Conservation (phyloP, 2,113 vertebrate species). For the Trogon melanurus region DNA sequence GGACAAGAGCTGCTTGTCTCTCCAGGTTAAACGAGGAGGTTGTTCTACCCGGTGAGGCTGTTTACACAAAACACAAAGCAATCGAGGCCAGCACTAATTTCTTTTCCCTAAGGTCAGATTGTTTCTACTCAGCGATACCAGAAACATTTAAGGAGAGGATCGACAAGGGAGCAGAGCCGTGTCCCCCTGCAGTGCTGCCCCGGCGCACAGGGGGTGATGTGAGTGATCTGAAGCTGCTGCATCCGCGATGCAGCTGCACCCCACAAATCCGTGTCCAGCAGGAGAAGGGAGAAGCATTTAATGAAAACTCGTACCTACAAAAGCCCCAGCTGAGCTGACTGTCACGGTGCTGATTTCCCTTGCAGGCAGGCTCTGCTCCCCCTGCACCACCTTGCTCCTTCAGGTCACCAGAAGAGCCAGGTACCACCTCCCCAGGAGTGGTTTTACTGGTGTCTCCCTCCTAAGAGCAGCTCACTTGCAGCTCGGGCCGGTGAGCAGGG, state of each 20-base stretch:
- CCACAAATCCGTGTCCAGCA: accelerated
- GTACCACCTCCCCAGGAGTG: neutral
- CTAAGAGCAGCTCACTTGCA: accelerated
- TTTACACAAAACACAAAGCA: conserved; percentile 66
- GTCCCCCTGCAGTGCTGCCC: neutral
- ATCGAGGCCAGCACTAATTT: conserved; percentile 3
- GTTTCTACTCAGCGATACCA: conserved; percentile 28
- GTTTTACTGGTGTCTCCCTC: accelerated
- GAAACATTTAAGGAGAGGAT: conserved; percentile 15
- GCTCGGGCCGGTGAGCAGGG: neutral
- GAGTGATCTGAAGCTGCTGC: neutral
- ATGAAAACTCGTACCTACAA: neutral
- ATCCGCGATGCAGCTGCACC: neutral
- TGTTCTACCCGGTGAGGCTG: conserved; percentile 29
- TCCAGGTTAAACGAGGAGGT: neutral
- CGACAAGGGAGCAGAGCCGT: neutral
- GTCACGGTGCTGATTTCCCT: accelerated
- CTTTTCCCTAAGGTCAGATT: conserved; percentile 56
- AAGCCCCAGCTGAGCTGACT: neutral
- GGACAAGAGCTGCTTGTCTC: conserved; percentile 26
- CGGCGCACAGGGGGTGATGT: neutral
- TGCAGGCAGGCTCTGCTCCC: neutral
- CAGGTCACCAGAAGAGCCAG: neutral
- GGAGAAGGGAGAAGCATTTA: neutral
- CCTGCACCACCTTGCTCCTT: accelerated